Evolutionary conservation across 2,888 invertebrate species (phyloP).

Genomic region (Erannis defoliaria): DNA sequence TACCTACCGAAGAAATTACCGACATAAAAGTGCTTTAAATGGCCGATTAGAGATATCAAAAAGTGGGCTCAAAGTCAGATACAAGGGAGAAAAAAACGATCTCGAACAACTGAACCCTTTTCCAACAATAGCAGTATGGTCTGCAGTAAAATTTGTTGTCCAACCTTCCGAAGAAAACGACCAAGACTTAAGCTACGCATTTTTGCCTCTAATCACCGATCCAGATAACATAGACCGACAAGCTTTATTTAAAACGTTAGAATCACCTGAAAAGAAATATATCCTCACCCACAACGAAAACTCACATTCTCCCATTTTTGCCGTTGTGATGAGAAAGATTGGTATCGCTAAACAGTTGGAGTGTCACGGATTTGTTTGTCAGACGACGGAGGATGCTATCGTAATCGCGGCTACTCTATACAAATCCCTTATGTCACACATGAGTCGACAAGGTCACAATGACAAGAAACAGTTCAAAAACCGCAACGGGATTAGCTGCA

Average conservation of each 20-base stretch:
- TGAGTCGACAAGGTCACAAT: constrained; percentile 86
- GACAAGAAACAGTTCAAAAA: constrained; percentile 88
- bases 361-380: constrained; percentile 97
- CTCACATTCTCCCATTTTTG: constrained; percentile 94
- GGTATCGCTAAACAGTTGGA: constrained; percentile 93
- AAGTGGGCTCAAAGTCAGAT: constrained; percentile 91
- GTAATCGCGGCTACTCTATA: constrained; percentile 96
- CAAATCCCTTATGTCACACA: constrained; percentile 94
- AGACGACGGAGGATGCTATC: constrained; percentile 95
- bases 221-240: constrained; percentile 92
- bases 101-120: constrained; percentile 92
- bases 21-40: constrained; percentile 83
- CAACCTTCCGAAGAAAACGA: constrained; percentile 87
- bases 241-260: constrained; percentile 87
- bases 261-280: constrained; percentile 84
- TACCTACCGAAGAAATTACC: constrained; percentile 84
- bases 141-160: constrained; percentile 94
- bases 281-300: constrained; percentile 86
- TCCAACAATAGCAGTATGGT: constrained; percentile 97
- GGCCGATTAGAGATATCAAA: constrained; percentile 90
- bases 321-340: constrained; percentile 95
- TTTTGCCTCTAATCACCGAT: constrained; percentile 94
- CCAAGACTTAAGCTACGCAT: constrained; percentile 89
- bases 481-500: constrained; percentile 91
- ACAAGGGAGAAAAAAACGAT: constrained; percentile 88